phyloP scores from a whole-genome alignment of 2,888 invertebrate genomes.

The Hecatera dysodea region DNA sequence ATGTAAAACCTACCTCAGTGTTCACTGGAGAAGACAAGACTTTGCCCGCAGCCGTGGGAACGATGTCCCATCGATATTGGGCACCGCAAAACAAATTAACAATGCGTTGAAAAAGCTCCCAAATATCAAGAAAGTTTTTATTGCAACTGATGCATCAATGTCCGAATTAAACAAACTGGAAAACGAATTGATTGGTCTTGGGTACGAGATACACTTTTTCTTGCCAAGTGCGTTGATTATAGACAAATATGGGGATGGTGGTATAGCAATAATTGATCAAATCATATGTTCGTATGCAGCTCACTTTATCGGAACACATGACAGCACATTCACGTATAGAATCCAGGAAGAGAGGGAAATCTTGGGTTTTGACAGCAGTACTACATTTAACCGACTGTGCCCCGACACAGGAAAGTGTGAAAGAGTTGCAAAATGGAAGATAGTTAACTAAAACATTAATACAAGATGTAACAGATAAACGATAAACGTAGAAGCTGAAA shows the following conservation, averaged over 20 bases:
- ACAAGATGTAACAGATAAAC: background rate
- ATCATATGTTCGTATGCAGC: conserved; percentile 97
- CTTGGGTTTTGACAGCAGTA: conserved; percentile 94
- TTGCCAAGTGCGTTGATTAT: conserved; percentile 87
- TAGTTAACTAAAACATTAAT: conserved; percentile 86
- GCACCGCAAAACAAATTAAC: conserved; percentile 94
- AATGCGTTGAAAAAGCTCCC: conserved; percentile 89
- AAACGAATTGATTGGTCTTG: conserved; percentile 79
- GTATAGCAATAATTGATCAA: conserved; percentile 98
- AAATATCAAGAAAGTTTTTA: conserved; percentile 90
- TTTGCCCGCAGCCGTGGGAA: conserved; percentile 94
- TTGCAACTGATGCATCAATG: conserved; percentile 96
- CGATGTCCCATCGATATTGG: conserved; percentile 94
- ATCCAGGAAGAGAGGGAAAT: conserved; percentile 99
- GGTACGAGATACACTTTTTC: conserved; percentile 78
- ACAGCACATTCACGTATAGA: conserved; percentile 98
- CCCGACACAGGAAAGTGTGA: conserved; percentile 92
- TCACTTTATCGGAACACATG: conserved; percentile 97
- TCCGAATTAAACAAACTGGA: conserved; percentile 89
- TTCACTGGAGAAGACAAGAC: conserved; percentile 97
- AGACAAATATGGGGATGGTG: conserved; percentile 94
- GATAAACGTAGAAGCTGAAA: too few species aligned
- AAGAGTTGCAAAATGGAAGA: conserved; percentile 94
- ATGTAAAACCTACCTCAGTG: conserved; percentile 94
- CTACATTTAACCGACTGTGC: conserved; percentile 97